Base-by-base conservation (phyloP, 2,113 vertebrate genomes). In the Diphyllodes magnificus region DNA sequence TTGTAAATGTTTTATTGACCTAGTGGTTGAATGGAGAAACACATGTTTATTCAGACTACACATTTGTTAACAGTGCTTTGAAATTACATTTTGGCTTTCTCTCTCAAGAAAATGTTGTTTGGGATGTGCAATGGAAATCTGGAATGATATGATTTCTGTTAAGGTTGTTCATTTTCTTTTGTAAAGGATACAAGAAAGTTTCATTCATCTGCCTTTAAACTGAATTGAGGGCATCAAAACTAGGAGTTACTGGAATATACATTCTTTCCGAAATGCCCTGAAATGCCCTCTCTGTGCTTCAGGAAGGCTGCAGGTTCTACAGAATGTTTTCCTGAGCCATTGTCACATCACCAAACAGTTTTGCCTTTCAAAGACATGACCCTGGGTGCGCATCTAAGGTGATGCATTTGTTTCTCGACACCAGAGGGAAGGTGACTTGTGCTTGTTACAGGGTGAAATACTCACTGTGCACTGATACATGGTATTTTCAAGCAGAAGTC, bases 41-140 rank as follows among this genome's bases (percentile, higher is more conserved):
- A 56, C 7, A 3, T 19, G 7, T 93, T 98, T 85, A 83, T 72
- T 78, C 37, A 91, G 82, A 65, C 78, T 82, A 53, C 54, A 87
- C 60, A 94, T 84, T 93, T 83, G 77, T 71, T 88, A 96, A 94
- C 35, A 63, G 45, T 94, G 42, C 65, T 93, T 91, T 76, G 94
- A 81, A 91, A 92, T 64, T 31, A 73, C 33, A 54, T 61, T 83
- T 92, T 82, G 23, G 54, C 33, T 78, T 75, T 69, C 56, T 61
- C 56, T 61, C n/a, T 93, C 47, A 94, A 57, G 15, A 95, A 90
- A 92, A 86, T 33, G 2, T 51, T 78, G 4, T 42, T 87, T 60
- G 68, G 6, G 47, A 83, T 71, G 23, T 39, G 11, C 63, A 88
- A 91, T 85, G 59, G 78, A 96, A 95, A 91, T 79, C 57, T 91